Base-by-base conservation (phyloP, 1,140 invertebrate species). In the Pseudomyrmex cubaensis region DNA sequence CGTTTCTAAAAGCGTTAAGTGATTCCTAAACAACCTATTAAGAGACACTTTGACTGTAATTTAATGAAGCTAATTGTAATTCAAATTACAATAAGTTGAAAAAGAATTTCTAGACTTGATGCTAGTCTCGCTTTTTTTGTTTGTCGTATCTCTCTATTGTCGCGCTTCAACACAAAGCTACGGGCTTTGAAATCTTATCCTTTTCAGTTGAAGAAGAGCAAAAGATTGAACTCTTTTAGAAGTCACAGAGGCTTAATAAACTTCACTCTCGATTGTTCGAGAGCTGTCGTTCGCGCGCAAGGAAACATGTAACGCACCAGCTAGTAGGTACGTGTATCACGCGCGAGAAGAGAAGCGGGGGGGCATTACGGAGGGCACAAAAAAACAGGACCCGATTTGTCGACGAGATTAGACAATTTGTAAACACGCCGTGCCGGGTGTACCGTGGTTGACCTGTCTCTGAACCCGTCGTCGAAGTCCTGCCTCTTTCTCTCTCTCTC, bases 331-430 rank as follows among this genome's bases (percentile, higher is more conserved):
- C 50, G 9, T 9, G 13, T 59, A 70, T 52, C 85, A 48, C 22
- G n/a, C 17, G 70, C 5, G 15, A 66, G 25, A 15, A n/a, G 13
- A 44, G n/a, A 20, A 61, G 46, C 20, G 0, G 20, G n/a, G 48
- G 17, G 50, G 4, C 8, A 2, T 13, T 12, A 5, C 8, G 46
- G 12, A 73, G 13, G 59, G 78, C 83, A 88, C 46, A 73, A 85
- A 87, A 87, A 84, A 85, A 78, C 57, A 75, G 83, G 83, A 61
- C 77, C 84, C 63, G 89, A 91, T 91, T 88, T 83, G 87, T 89
- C 85, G 82, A 88, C 82, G 66, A 85, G 87, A 89, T 91, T 91
- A 89, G 90, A 91, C 90, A 91, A 90, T 87, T 91, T 90, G 91
- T 92, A 92, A 92, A 91, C 90, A 92, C 57, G 83, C 52, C 57